Evolutionary conservation across 2,888 invertebrate genomes (phyloP).

Genomic region (Tetheella fluctuosa): DNA sequence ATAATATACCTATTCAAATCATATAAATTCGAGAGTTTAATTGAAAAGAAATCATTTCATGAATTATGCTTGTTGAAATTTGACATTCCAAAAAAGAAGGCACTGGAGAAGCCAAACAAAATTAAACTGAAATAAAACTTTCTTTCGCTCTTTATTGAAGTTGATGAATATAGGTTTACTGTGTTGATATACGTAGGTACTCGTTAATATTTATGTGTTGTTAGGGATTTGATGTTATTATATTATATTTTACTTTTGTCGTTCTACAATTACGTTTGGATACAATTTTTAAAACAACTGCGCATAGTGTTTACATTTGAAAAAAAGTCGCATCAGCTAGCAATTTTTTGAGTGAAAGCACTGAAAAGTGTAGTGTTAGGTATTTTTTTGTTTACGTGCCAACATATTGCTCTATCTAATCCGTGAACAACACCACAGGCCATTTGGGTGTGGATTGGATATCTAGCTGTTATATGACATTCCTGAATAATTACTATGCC

Average conservation of each 20-base stretch:
- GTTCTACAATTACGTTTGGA: no score
- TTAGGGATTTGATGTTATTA: conserved; percentile 17
- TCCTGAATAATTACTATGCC: no score
- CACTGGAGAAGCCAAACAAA: conserved; percentile 16
- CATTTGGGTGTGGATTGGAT: neutral
- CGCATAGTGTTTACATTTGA: neutral
- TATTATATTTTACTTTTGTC: no score
- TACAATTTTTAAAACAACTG: neutral
- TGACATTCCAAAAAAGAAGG: neutral
- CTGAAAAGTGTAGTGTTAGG: neutral
- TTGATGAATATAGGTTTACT: conserved; percentile 27
- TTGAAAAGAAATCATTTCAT: neutral
- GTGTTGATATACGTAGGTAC: conserved; percentile 22
- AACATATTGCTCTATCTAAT: conserved; percentile 32
- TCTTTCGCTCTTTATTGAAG: conserved; percentile 21
- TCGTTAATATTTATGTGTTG: conserved; percentile 27
- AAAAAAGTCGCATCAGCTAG: conserved; percentile 12
- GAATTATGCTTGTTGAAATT: neutral
- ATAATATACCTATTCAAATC: neutral
- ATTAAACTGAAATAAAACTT: conserved; percentile 15
- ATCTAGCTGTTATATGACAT: no score
- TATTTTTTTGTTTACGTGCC: conserved; percentile 30
- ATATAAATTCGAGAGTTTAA: neutral
- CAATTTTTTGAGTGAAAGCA: no score
- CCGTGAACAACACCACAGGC: conserved; percentile 23